Base-by-base conservation (phyloP, 2,888 invertebrate genomes). In the Machimus atricapillus region DNA sequence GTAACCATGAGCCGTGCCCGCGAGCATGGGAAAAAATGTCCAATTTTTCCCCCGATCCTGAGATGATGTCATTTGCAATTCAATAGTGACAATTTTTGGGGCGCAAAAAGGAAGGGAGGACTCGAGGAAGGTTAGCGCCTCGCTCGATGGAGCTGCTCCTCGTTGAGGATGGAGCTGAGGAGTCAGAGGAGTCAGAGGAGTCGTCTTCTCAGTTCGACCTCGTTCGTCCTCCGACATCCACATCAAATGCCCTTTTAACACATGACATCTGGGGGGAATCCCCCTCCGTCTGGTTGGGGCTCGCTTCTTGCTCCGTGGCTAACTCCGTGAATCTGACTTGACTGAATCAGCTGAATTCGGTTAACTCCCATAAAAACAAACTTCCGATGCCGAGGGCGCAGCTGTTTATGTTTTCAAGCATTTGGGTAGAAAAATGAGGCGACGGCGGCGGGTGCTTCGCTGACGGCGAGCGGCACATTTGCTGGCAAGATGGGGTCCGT, bases 51-150 rank as follows among this genome's bases (percentile, higher is more conserved):
- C 82, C 66, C 19, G 40, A 83, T 83, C 66, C 66, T 40, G 82
- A 83, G 66, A 66, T 83, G 82, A 83, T 83, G 82, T 83, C 82
- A 83, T 83, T 83, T 83, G 82, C 82, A 83, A 83, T 83, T 83
- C 82, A 83, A 83, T 83, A 66, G 82, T 83, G 66, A 66, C 82
- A 83, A 83, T 83, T 83, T 83, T 19, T 27, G 9, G 37, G 40
- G 82, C 19, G 37, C 52, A 66, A 83, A 83, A 46, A 16, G 2
- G 16, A 83, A 83, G 66, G 66, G 0, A 27, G 23, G 52, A 19
- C 52, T 52, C n/a, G 52, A 12, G 8, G 58, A 9, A 27, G 66
- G 66, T 66, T 66, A 66, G 40, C 82, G 40, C 82, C 66, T 23
- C 2, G 14, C 66, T 23, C 14, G 19, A 40, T 40, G 66, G 66